These are phyloP conservation scores for Xestia xanthographa DNA, from an alignment of 2,888 invertebrate genomes.

Conservation along the genomic window DNA sequence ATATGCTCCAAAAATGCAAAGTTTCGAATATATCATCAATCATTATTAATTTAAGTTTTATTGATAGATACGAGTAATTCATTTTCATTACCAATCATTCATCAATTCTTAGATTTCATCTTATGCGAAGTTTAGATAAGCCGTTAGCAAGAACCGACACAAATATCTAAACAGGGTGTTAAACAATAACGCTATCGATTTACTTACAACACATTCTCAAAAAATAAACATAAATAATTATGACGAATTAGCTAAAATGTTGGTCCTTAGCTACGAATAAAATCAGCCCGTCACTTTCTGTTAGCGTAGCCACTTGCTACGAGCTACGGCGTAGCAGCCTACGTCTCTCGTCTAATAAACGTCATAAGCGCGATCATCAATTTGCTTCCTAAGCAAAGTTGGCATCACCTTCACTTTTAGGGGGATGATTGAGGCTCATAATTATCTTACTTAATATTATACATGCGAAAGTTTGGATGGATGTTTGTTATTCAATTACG, in stretches of 20 bases:
- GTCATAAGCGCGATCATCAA: constrained; percentile 43
- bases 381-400: constrained; percentile 22
- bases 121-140: background rate
- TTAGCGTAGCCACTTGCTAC: constrained; percentile 43
- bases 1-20: too few relatives aligned
- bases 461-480: too few relatives aligned
- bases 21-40: too few relatives aligned
- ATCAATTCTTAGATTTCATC: background rate
- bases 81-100: too few relatives aligned
- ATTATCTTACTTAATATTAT: background rate
- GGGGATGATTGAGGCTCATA: constrained; percentile 7
- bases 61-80: too few relatives aligned
- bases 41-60: too few relatives aligned
- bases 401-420: constrained; percentile 11
- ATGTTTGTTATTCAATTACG: background rate
- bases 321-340: constrained; percentile 40
- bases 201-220: background rate
- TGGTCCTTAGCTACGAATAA: constrained; percentile 16
- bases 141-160: background rate
- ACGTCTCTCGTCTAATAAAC: constrained; percentile 36
- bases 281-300: constrained; percentile 31
- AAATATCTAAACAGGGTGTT: background rate
- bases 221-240: background rate
- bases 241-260: background rate
- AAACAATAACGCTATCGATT: background rate